phyloP scores from a whole-genome alignment of 2,888 invertebrate genomes.

The Notocelia uddmanniana region DNA sequence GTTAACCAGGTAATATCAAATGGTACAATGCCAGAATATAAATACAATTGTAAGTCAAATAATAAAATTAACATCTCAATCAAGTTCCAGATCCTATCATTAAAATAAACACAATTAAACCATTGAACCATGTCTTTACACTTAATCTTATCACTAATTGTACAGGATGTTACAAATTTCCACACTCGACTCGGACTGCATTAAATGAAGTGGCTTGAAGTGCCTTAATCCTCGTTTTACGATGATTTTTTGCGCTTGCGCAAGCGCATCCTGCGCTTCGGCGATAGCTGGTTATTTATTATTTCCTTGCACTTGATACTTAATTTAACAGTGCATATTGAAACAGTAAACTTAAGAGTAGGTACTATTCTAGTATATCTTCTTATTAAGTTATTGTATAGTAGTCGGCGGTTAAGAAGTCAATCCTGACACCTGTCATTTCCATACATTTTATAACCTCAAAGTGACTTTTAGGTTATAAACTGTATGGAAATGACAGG shows the following conservation, averaged over 20 bases:
- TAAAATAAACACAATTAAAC: constrained; percentile 6
- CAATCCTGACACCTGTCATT: too few relatives aligned
- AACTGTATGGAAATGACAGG: too few relatives aligned
- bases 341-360: constrained; percentile 23
- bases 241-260: constrained; percentile 41
- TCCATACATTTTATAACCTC: too few relatives aligned
- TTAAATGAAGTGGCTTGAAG: constrained; percentile 30
- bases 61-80: too few relatives aligned
- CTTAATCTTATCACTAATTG: constrained; percentile 11
- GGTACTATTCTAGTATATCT: too few relatives aligned
- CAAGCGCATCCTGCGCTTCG: constrained; percentile 16
- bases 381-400: too few relatives aligned
- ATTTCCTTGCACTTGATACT: constrained; percentile 40
- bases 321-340: constrained; percentile 15
- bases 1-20: too few relatives aligned
- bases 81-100: too few relatives aligned
- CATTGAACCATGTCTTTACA: constrained; percentile 7
- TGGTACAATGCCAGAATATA: too few relatives aligned
- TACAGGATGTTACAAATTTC: constrained; percentile 34
- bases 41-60: too few relatives aligned
- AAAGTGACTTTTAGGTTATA: too few relatives aligned
- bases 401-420: too few relatives aligned
- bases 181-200: constrained; percentile 28
- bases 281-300: constrained; percentile 42
- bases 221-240: constrained; percentile 34